Base-by-base conservation (phyloP, 1,140 invertebrate species). In the Mizuhopecten yessoensis region DNA sequence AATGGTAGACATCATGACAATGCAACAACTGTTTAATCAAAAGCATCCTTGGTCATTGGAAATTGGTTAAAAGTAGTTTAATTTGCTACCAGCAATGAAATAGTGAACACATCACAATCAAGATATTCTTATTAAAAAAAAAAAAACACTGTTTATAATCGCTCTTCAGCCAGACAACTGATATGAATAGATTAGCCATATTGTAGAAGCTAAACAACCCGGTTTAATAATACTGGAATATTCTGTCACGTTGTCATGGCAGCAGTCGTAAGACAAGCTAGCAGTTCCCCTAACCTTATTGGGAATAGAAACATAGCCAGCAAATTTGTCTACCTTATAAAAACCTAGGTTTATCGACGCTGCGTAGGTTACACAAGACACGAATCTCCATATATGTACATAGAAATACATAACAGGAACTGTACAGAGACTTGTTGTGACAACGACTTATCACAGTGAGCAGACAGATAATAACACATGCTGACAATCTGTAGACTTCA, bases 301-400 rank as follows among this genome's bases (percentile, higher is more conserved):
- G 5, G n/a, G 57, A 75, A 17, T 49, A 39, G 42, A 45, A 10
- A 75, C 57, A 75, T 29, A 29, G 57, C 57, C 23, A 17, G n/a
- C 57, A 29, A 29, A 75, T 75, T n/a, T 75, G 57, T 29, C 57
- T 29, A 75, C 57, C 57, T 75, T 75, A 75, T 75, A 75, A 75
- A 29, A 75, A 49, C 45, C 45, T 29, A 75, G n/a, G 17, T 75
- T 17, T 75, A 75, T 17, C 29, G 42, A 39, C 17, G 57, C 5
- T 29, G 57, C 57, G 57, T 75, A 75, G 57, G 57, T 75, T 75
- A 75, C 57, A 75, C 57, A 29, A 75, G 23, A 29, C n/a, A 29
- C 45, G 11, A 29, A 75, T 75, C n/a, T 75, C 57, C 57, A 75
- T 75, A 75, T 75, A 75, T 75, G 57, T 75, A 75, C 57, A 75